A percentile compares a stretch with the other conserved stretches of the same genome.
phyloP scores from a whole-genome alignment of 2,888 invertebrate genomes.

The Melitaea athalia region DNA sequence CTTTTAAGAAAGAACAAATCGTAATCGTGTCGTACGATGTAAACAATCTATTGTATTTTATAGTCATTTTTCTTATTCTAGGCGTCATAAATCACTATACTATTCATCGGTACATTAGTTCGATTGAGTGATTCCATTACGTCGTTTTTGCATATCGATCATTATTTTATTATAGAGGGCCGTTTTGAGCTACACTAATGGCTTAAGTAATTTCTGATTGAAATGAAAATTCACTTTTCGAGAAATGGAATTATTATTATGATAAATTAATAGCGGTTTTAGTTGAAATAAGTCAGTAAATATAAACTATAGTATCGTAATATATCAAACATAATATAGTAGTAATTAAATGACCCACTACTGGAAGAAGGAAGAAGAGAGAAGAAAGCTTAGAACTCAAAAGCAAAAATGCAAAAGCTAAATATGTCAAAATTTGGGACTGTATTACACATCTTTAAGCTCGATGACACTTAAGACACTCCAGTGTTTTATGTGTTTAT shows the following conservation, averaged over 20 bases:
- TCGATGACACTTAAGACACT: too few relatives aligned
- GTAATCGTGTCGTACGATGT: constrained; percentile 25
- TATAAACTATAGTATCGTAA: too few relatives aligned
- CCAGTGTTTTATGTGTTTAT: too few relatives aligned
- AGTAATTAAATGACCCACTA: too few relatives aligned
- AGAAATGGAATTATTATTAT: constrained; percentile 15
- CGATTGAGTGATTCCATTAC: constrained; percentile 79
- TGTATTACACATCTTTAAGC: too few relatives aligned
- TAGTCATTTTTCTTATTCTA: constrained; percentile 78
- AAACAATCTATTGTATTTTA: constrained; percentile 61
- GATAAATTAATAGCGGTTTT: background rate
- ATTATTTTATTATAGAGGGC: constrained; percentile 53
- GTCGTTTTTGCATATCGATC: constrained; percentile 75
- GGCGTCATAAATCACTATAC: constrained; percentile 73
- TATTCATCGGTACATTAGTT: constrained; percentile 75
- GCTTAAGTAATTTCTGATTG: constrained; percentile 16
- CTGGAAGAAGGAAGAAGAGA: too few relatives aligned
- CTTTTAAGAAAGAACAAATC: background rate
- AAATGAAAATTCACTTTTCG: constrained; percentile 17
- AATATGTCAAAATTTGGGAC: too few relatives aligned
- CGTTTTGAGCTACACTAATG: constrained; percentile 19
- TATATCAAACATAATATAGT: too few relatives aligned
- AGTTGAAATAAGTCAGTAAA: background rate
- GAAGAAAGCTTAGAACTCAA: too few relatives aligned
- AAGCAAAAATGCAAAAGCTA: too few relatives aligned